Conservation (phyloP, 2,797 vertebrate species). For the Meriones psammophilus region DNA sequence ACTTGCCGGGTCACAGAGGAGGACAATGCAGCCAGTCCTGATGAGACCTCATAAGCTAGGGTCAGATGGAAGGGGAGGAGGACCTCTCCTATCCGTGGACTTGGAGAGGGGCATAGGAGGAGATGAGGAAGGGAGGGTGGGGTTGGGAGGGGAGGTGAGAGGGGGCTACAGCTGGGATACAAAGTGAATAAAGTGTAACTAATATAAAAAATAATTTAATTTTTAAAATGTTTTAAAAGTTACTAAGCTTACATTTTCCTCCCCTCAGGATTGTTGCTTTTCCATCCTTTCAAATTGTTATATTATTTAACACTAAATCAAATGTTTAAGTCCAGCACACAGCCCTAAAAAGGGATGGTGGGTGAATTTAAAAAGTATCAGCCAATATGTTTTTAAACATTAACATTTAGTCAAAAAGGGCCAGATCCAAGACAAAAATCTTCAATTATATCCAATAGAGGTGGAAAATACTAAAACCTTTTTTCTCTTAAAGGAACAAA, state of each 20-base stretch:
- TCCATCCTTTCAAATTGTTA: neutral
- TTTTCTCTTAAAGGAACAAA: conserved; percentile 40
- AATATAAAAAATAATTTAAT: too few species aligned
- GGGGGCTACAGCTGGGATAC: too few species aligned
- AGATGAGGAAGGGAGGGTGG: too few species aligned
- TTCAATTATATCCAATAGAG: conserved; percentile 8
- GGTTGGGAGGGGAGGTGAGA: too few species aligned
- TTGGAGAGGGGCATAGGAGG: too few species aligned
- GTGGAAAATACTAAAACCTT: neutral
- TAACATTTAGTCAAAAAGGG: neutral
- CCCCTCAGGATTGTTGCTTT: neutral
- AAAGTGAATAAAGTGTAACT: too few species aligned
- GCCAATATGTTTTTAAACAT: conserved; percentile 23
- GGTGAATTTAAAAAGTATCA: neutral
- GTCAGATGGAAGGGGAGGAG: too few species aligned
- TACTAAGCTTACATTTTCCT: neutral
- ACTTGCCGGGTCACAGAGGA: too few species aligned
- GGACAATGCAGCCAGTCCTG: too few species aligned
- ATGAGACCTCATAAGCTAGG: too few species aligned
- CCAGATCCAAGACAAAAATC: neutral
- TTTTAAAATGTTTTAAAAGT: neutral
- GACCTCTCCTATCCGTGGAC: too few species aligned
- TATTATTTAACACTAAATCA: neutral
- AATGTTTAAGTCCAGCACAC: conserved; percentile 29
- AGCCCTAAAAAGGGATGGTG: neutral